Evolutionary conservation across 1,140 invertebrate genomes (phyloP), one percentile per base, ranked within the genome.

Genomic region (Anastatus disparis): DNA sequence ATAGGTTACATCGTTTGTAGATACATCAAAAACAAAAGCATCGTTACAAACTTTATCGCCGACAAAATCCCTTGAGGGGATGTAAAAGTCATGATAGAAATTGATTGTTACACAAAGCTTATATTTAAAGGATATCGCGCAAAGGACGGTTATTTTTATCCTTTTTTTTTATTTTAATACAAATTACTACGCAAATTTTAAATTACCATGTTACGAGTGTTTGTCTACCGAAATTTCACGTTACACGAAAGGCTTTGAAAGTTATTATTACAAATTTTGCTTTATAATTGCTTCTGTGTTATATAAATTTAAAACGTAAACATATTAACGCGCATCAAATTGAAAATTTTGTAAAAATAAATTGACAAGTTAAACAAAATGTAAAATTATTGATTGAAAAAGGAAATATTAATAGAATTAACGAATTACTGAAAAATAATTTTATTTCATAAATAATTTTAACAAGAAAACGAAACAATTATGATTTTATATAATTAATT

Each of bases 101-200:
- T 71, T 71, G 61, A 65, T 65, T 65, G 61, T 71, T 71, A 56
- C 52, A n/a, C n/a, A 20, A 12, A 44, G 52, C 50, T 20, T 15
- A 46, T 55, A 31, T 40, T 17, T 26, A 20, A 61, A 46, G 29
- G 24, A 44, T 40, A 61, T 48, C 56, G 27, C 20, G 6, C 27
- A 40, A 52, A n/a, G n/a, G n/a, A n/a, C 44, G 24, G 20, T n/a
- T 3, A 22, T 38, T 22, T 9, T 31, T 24, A 6, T 22, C 52
- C 61, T 68, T 59, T 3, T 50, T 50, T 24, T 46, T 46, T 7
- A 1, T 24, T n/a, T 1, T n/a, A 15, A 48, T n/a, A 61, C 20
- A 17, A 52, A 31, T 53, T 62, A 46, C 56, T 56, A 63, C 67
- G 58, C 31, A 40, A 61, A 53, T 62, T 61, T 61, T 13, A 61